Conservation (phyloP, 2,888 invertebrate genomes). For the Oxyteleia sp. region DNA sequence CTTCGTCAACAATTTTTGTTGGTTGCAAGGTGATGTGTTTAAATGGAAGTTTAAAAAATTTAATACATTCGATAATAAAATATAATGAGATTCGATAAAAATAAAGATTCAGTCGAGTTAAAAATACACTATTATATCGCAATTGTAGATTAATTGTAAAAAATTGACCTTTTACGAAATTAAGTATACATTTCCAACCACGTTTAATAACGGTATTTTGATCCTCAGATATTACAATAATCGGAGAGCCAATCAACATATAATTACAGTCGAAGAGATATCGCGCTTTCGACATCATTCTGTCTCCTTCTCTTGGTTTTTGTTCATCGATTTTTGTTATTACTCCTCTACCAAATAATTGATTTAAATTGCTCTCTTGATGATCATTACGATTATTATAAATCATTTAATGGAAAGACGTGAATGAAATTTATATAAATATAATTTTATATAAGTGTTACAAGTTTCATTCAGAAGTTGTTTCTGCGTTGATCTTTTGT, state of each 20-base stretch:
- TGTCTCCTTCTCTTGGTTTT: neutral
- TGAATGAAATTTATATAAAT: neutral
- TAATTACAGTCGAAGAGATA: slow-evolving; percentile 15
- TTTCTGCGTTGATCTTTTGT: no score
- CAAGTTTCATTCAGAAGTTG: no score
- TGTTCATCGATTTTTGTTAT: neutral
- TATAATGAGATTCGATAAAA: no score
- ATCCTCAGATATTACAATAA: slow-evolving; percentile 23
- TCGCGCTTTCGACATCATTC: slow-evolving; percentile 6
- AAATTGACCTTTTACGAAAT: slow-evolving; percentile 20
- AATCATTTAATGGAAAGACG: slow-evolving; percentile 3
- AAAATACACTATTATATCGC: neutral
- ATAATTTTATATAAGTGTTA: slow-evolving; percentile 1
- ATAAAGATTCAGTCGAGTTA: no score
- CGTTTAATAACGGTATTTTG: slow-evolving; percentile 30
- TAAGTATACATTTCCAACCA: slow-evolving; percentile 30
- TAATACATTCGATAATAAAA: no score
- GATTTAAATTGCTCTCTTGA: slow-evolving; percentile 1
- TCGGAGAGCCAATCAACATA: slow-evolving; percentile 22
- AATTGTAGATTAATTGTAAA: neutral
- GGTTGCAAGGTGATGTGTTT: no score
- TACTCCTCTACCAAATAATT: slow-evolving; percentile 15
- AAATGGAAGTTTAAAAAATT: no score
- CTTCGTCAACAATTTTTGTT: no score
- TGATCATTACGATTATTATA: neutral